Percentiles rank a stretch among this genome's conserved stretches.
phyloP scores from a whole-genome alignment of 2,888 invertebrate genomes.

The Agriopis marginaria region DNA sequence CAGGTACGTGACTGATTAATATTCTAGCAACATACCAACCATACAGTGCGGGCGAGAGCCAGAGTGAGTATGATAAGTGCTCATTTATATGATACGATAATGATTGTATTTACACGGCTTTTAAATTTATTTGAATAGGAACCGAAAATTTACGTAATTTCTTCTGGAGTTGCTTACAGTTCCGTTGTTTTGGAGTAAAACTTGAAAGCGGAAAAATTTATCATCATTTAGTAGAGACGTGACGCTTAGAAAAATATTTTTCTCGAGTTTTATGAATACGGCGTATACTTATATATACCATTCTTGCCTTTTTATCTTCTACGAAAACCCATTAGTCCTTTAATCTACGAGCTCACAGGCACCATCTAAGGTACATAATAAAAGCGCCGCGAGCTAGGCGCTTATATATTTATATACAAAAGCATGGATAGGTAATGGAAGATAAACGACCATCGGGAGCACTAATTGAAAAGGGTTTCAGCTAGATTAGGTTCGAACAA shows the following conservation, averaged over 20 bases:
- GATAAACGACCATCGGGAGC: slow-evolving; percentile 43
- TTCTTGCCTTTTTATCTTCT: slow-evolving; percentile 14
- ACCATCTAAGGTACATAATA: slow-evolving; percentile 8
- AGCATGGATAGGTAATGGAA: slow-evolving; percentile 34
- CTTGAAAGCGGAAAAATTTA: background rate
- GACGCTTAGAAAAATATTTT: slow-evolving; percentile 18
- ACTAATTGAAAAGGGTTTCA: slow-evolving; percentile 50
- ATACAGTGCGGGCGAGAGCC: slow-evolving; percentile 50
- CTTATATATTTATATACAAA: slow-evolving; percentile 14
- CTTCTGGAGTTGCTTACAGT: background rate
- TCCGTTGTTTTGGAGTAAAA: background rate
- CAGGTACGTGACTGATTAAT: slow-evolving; percentile 63
- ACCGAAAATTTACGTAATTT: background rate
- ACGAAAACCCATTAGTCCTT: slow-evolving; percentile 22
- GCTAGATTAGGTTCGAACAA: slow-evolving; percentile 47
- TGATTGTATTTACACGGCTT: slow-evolving; percentile 26
- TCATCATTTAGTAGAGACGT: background rate
- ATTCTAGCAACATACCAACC: slow-evolving; percentile 50
- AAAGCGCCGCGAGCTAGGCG: slow-evolving; percentile 4
- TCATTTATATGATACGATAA: slow-evolving; percentile 38
- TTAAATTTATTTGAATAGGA: slow-evolving; percentile 23
- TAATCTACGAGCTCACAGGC: slow-evolving; percentile 9
- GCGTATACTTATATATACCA: background rate
- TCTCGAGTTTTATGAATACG: slow-evolving; percentile 11
- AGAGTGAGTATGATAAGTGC: slow-evolving; percentile 54